Conservation (phyloP, 2,888 invertebrate genomes). For the Sepioteuthis lessoniana region DNA sequence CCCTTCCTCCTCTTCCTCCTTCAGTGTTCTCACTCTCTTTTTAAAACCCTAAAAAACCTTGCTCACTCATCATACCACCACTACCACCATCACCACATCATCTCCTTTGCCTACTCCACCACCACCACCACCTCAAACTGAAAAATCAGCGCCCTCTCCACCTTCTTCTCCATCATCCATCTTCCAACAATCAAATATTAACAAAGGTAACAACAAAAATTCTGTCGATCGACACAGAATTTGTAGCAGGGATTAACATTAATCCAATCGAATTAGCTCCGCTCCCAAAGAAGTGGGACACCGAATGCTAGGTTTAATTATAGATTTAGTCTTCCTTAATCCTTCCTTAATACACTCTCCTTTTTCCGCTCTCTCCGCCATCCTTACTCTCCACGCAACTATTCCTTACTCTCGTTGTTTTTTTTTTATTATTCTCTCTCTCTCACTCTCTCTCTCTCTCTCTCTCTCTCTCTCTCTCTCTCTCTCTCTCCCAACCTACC, state of each 20-base stretch:
- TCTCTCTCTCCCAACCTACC: neutral
- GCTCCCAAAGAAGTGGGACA: slow-evolving; percentile 4
- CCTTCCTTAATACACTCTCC: neutral
- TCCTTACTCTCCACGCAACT: neutral
- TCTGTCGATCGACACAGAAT: slow-evolving; percentile 20
- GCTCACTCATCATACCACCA: neutral
- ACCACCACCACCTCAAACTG: neutral
- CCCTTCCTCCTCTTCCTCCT: too few relatives aligned
- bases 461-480: neutral
- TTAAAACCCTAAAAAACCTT: too few relatives aligned
- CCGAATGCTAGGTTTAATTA: neutral
- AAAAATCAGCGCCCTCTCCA: neutral
- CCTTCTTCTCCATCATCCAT: neutral
- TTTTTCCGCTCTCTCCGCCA: neutral
- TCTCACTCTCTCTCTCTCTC: neutral
- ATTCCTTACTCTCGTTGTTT: neutral
- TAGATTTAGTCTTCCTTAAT: neutral
- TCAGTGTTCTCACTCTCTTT: too few relatives aligned
- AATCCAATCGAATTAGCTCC: slow-evolving; percentile 23
- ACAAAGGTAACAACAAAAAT: neutral
- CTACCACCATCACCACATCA: neutral
- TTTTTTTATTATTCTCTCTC: neutral
- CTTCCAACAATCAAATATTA: neutral
- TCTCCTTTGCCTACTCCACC: too few relatives aligned
- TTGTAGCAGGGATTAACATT: slow-evolving; percentile 16